A percentile compares a stretch with the other conserved stretches of the same genome.
Conservation (phyloP, 1,140 invertebrate species). For the Argopecten irradians region DNA sequence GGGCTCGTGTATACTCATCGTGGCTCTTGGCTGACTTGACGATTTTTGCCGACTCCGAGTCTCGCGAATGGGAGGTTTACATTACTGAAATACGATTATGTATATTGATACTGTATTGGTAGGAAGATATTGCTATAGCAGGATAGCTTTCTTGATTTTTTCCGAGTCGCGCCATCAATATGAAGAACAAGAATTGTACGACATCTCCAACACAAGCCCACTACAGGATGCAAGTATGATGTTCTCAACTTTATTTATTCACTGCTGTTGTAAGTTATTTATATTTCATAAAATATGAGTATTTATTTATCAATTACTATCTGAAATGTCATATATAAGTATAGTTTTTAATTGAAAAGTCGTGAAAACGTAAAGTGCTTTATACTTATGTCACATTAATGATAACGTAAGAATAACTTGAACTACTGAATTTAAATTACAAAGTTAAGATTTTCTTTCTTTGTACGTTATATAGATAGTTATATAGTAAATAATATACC, state of each 20-base stretch:
- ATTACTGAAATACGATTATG: conserved; percentile 18
- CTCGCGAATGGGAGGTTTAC: neutral
- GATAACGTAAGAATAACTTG: too few species aligned
- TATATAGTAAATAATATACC: too few species aligned
- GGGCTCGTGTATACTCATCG: neutral
- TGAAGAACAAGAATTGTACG: neutral
- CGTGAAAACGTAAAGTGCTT: too few species aligned
- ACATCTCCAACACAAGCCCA: neutral
- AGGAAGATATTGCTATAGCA: neutral
- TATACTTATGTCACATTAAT: too few species aligned
- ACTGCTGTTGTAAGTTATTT: neutral
- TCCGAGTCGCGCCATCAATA: neutral
- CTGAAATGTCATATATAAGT: too few species aligned
- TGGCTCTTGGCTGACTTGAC: neutral
- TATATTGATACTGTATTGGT: conserved; percentile 11
- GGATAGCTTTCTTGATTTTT: neutral
- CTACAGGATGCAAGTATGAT: neutral
- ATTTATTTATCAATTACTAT: neutral
- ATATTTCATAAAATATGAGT: neutral
- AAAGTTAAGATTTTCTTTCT: too few species aligned
- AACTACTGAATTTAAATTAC: too few species aligned
- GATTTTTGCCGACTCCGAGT: neutral
- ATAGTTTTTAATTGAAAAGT: too few species aligned
- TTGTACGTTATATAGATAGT: too few species aligned
- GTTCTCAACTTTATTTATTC: neutral